phyloP scores from a whole-genome alignment of 1,140 invertebrate species.

The Luehdorfia chinensis region DNA sequence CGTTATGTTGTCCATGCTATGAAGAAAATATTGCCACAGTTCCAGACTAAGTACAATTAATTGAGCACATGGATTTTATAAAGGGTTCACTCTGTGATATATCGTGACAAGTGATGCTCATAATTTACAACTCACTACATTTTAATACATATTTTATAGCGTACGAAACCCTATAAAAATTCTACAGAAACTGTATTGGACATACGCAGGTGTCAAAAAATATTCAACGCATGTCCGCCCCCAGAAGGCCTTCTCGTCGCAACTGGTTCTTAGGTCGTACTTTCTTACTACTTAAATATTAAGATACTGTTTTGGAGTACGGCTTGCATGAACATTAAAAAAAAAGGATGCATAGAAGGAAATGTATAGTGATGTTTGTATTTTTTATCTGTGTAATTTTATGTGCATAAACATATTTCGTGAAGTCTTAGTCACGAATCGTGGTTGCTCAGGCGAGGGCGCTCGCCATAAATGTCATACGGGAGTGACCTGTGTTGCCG shows the following conservation, averaged over 20 bases:
- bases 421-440: no score
- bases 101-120: slow-evolving; percentile 9
- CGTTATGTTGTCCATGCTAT: no score
- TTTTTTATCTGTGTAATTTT: no score
- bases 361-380: no score
- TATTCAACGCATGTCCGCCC: slow-evolving; percentile 9
- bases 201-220: slow-evolving; percentile 16
- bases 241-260: neutral
- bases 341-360: no score
- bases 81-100: slow-evolving; percentile 4
- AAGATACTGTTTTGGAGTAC: neutral
- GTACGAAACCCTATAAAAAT: slow-evolving; percentile 13
- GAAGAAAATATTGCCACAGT: neutral
- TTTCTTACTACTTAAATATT: neutral
- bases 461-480: no score
- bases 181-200: slow-evolving; percentile 14
- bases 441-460: no score
- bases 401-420: no score
- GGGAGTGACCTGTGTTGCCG: no score
- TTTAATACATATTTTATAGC: slow-evolving; percentile 14
- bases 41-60: neutral
- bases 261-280: neutral
- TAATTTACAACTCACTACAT: slow-evolving; percentile 11
- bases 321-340: no score
- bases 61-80: neutral